Percentiles rank a stretch among this genome's conserved stretches.
phyloP scores from a whole-genome alignment of 1,140 invertebrate species.

The Zaprionus inermis region DNA sequence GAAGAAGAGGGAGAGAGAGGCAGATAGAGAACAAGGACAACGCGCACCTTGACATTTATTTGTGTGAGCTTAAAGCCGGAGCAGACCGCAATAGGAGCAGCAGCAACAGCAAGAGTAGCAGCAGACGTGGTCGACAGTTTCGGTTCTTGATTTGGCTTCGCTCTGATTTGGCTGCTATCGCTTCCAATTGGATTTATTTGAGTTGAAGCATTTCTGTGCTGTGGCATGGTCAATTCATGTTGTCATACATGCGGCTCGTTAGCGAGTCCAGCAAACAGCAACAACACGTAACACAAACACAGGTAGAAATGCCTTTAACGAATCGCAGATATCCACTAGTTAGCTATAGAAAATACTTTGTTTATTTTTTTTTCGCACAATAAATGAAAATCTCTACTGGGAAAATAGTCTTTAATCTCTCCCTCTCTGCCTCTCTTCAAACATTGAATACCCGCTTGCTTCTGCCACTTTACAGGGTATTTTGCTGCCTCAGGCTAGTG shows the following conservation, averaged over 20 bases:
- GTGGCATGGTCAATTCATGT: conserved; percentile 30
- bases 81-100: background rate
- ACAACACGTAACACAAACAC: background rate
- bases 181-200: conserved; percentile 61
- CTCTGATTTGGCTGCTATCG: background rate
- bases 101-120: conserved; percentile 4
- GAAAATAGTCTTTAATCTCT: background rate
- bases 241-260: conserved; percentile 54
- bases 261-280: conserved; percentile 22
- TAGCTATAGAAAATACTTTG: background rate
- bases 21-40: conserved; percentile 14
- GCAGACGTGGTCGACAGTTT: conserved; percentile 26
- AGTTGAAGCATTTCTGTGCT: conserved; percentile 27
- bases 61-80: conserved; percentile 37
- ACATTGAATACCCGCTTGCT: background rate
- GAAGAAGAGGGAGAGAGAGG: conserved; percentile 1
- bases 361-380: background rate
- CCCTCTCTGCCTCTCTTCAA: background rate
- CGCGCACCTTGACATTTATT: conserved; percentile 71
- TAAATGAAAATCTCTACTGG: background rate
- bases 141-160: conserved; percentile 18
- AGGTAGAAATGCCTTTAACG: background rate
- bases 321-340: background rate
- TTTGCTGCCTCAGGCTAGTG: conserved; percentile 5
- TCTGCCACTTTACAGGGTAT: background rate